A percentile compares a stretch with the other conserved stretches of the same genome.
These are phyloP conservation scores for Heliothis peltigera DNA, from an alignment of 2,888 invertebrate genomes.

Conservation along the genomic window DNA sequence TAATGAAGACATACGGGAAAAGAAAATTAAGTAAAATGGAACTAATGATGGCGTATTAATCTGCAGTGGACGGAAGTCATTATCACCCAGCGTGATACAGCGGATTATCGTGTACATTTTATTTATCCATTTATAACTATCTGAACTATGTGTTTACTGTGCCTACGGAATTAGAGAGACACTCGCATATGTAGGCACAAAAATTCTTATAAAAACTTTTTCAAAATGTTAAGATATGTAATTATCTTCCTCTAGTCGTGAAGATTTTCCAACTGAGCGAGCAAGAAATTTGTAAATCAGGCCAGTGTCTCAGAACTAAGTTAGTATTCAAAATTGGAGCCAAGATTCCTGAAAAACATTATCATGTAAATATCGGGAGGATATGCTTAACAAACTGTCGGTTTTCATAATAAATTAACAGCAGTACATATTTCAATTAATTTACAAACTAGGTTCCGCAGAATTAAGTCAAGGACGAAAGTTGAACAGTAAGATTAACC, in stretches of 20 bases:
- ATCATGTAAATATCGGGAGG: neutral
- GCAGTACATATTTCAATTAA: slow-evolving; percentile 16
- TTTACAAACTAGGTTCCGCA: slow-evolving; percentile 12
- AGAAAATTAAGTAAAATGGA: slow-evolving; percentile 27
- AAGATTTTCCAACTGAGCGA: neutral
- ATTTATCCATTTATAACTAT: slow-evolving; percentile 51
- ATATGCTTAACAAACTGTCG: neutral
- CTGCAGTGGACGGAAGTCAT: slow-evolving; percentile 45
- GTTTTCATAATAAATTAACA: slow-evolving; percentile 12
- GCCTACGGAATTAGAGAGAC: slow-evolving; percentile 32
- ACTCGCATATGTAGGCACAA: slow-evolving; percentile 8
- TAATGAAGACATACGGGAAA: slow-evolving; percentile 38
- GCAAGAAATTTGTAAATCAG: neutral
- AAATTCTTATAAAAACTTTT: neutral
- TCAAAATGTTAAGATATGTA: slow-evolving; percentile 5
- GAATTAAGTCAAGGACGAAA: slow-evolving; percentile 50
- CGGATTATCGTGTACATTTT: slow-evolving; percentile 39
- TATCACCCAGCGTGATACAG: slow-evolving; percentile 53
- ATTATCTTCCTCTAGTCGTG: neutral
- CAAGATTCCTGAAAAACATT: slow-evolving; percentile 12
- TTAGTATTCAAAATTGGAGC: slow-evolving; percentile 5
- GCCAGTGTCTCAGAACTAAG: neutral
- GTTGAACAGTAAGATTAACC: slow-evolving; percentile 35
- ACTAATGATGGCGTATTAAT: slow-evolving; percentile 46
- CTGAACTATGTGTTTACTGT: slow-evolving; percentile 47